Conservation (phyloP, 1,140 invertebrate genomes). For the Anoplolepis gracilipes region DNA sequence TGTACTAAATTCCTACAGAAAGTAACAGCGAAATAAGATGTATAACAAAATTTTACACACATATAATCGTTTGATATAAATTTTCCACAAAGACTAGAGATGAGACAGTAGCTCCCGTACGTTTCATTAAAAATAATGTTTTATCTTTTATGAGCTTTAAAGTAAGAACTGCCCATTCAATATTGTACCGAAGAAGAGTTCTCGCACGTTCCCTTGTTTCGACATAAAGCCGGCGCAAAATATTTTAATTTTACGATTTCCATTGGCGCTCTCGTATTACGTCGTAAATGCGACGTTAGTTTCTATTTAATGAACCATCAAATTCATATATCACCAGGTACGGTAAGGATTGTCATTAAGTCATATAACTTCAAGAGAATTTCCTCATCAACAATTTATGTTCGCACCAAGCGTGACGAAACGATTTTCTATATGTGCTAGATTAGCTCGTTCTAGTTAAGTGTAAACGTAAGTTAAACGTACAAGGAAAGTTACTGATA, state of each 20-base stretch:
- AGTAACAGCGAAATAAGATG: neutral
- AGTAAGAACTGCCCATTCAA: constrained; percentile 29
- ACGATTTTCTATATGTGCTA: constrained; percentile 35
- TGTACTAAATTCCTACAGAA: neutral
- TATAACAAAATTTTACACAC: neutral
- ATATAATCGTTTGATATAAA: neutral
- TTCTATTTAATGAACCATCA: constrained; percentile 51
- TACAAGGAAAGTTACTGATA: neutral
- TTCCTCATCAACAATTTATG: constrained; percentile 49
- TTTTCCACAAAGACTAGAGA: constrained; percentile 1
- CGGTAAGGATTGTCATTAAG: constrained; percentile 34
- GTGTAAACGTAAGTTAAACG: neutral
- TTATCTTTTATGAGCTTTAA: constrained; percentile 21
- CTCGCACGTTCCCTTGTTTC: constrained; percentile 7
- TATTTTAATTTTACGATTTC: constrained; percentile 62
- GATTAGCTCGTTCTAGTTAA: constrained; percentile 24
- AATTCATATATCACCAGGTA: neutral
- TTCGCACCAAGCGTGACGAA: neutral
- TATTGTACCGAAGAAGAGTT: neutral
- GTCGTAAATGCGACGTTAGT: constrained; percentile 40
- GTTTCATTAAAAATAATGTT: constrained; percentile 31
- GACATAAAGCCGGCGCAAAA: constrained; percentile 9
- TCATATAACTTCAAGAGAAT: constrained; percentile 47
- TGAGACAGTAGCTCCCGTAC: neutral
- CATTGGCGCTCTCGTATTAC: constrained; percentile 16